Base-by-base conservation (phyloP, 1,140 invertebrate species). In the Drosophila jambulina region DNA sequence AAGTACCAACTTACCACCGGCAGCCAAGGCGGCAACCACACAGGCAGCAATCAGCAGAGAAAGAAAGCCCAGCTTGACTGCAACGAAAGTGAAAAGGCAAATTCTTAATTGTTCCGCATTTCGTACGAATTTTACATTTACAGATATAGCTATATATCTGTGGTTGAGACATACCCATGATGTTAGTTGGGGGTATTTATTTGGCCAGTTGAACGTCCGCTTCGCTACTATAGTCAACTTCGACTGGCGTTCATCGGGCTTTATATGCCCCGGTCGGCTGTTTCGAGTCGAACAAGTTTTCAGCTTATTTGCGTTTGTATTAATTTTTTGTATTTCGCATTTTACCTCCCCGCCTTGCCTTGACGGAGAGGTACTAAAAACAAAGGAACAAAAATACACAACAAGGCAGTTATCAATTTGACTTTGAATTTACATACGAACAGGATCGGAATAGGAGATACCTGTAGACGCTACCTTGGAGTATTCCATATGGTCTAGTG, bases 401-500 rank as follows among this genome's bases (percentile, higher is more conserved):
- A 45, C 61, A 49, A 49, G 53, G 45, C 54, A 86, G 53, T 77
- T 77, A 87, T 86, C 71, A 82, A 63, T 87, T 74, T 68, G 59
- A 68, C 57, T 72, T 62, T 80, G 68, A 29, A 78, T 78, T 75
- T 77, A 56, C 80, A 86, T 82, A 79, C 29, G 25, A 40, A 32
- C 15, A 65, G 80, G 54, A 72, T 72, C 29, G 69, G 53, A 59
- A 49, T 56, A 21, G 19, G 25, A 56, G 57, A 43, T 51, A 40
- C n/a, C n/a, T 56, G 42, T 32, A 72, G 70, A 34, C 68, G 17
- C 83, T 63, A 74, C 70, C n/a, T 32, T 17, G 4, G 7, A 46
- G 45, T 46, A 23, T 94, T 93, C 94, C 94, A 94, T 94, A 94
- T 94, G 93, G 94, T 95, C 95, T 96, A 96, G 95, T 96, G 96